These are phyloP conservation scores for Drosophila nebulosa DNA, from an alignment of 1,140 invertebrate genomes.

Conservation along the genomic window DNA sequence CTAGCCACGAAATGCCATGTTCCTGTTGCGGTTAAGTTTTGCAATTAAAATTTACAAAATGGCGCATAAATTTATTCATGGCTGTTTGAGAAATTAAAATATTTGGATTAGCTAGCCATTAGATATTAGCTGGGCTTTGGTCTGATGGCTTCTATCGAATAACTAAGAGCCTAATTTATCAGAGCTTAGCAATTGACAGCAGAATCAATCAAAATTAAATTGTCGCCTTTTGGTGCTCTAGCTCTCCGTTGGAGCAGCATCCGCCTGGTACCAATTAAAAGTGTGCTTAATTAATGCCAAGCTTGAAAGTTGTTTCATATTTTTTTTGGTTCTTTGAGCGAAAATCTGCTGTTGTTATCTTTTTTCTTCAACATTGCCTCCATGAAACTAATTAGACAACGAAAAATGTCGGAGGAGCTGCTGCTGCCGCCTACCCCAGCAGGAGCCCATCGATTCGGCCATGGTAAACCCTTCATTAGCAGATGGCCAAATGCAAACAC, in stretches of 20 bases:
- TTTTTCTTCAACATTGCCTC: slow-evolving; percentile 7
- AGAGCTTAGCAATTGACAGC: slow-evolving; percentile 27
- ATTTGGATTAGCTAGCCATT: background rate
- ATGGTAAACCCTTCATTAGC: slow-evolving; percentile 34
- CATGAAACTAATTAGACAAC: slow-evolving; percentile 58
- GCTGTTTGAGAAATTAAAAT: background rate
- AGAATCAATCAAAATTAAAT: slow-evolving; percentile 57
- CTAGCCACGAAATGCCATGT: background rate
- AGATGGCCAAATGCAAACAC: slow-evolving; percentile 13
- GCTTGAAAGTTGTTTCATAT: slow-evolving; percentile 35
- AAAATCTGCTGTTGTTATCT: slow-evolving; percentile 43
- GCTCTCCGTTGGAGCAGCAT: background rate
- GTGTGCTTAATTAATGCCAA: slow-evolving; percentile 54
- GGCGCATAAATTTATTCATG: slow-evolving; percentile 6
- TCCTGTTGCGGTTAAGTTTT: background rate
- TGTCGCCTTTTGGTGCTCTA: slow-evolving; percentile 16
- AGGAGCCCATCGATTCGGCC: slow-evolving; percentile 11
- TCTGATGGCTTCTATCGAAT: background rate
- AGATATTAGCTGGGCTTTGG: background rate
- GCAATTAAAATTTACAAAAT: slow-evolving; percentile 8
- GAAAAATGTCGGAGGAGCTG: slow-evolving; percentile 22
- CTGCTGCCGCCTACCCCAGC: slow-evolving; percentile 7
- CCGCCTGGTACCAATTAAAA: slow-evolving; percentile 39
- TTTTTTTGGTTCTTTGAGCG: slow-evolving; percentile 19
- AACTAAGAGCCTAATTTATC: background rate